Percentiles rank a stretch among this genome's conserved stretches.
phyloP scores from a whole-genome alignment of 2,797 vertebrate genomes.

The Microctenopoma lineatum region DNA sequence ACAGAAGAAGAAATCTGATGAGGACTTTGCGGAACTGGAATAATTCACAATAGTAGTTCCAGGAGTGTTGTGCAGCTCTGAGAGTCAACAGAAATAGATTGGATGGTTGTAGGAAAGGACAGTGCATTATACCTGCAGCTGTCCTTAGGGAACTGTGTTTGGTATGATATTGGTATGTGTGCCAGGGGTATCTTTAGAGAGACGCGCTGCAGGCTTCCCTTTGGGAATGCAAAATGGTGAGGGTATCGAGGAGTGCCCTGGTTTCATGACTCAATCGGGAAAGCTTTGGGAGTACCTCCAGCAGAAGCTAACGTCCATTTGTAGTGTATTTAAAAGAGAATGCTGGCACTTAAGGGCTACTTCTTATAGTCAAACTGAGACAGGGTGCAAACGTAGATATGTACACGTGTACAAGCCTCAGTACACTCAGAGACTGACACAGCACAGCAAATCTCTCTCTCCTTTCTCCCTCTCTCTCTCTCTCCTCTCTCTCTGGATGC shows the following conservation, averaged over 20 bases:
- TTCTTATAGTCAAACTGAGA: slow-evolving; percentile 67
- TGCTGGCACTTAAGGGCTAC: slow-evolving; percentile 76
- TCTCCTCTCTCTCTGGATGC: slow-evolving; percentile 60
- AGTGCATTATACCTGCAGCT: slow-evolving; percentile 63
- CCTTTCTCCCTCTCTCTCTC: slow-evolving; percentile 31
- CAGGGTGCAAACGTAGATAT: slow-evolving; percentile 66
- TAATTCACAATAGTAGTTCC: slow-evolving; percentile 18
- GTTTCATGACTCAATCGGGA: slow-evolving; percentile 79
- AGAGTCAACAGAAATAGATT: slow-evolving; percentile 24
- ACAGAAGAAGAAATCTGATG: slow-evolving; percentile 11
- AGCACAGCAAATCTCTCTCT: slow-evolving; percentile 49
- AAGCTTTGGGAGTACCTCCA: slow-evolving; percentile 77
- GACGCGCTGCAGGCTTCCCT: slow-evolving; percentile 59
- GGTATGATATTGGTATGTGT: slow-evolving; percentile 57
- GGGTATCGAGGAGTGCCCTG: slow-evolving; percentile 59
- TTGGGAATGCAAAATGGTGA: slow-evolving; percentile 62
- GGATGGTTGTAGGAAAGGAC: slow-evolving; percentile 43
- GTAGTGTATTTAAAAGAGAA: slow-evolving; percentile 82
- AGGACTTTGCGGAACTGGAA: slow-evolving; percentile 31
- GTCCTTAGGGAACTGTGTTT: slow-evolving; percentile 66
- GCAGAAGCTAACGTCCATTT: slow-evolving; percentile 77
- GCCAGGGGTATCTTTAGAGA: slow-evolving; percentile 74
- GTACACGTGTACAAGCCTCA: slow-evolving; percentile 63
- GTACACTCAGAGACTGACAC: slow-evolving; percentile 65
- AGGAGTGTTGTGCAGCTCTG: slow-evolving; percentile 25